Evolutionary conservation across 2,797 vertebrate species (phyloP).

Genomic region (Echeneis naucrates): DNA sequence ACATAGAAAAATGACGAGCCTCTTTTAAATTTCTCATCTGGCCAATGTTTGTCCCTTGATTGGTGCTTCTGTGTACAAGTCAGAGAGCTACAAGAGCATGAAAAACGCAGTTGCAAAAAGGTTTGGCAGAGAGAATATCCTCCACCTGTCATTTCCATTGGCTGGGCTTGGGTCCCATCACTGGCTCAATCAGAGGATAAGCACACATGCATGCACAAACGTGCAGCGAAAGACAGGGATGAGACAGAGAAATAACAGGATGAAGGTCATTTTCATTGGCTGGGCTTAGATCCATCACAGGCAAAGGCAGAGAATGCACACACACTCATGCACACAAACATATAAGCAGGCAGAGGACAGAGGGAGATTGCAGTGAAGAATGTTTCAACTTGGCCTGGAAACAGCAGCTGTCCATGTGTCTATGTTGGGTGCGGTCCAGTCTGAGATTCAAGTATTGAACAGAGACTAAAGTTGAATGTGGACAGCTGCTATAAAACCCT

Average conservation of each 20-base stretch:
- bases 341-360: conserved; percentile 2
- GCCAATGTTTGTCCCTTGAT: conserved; percentile 68
- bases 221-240: conserved; percentile 8
- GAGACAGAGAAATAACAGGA: conserved; percentile 13
- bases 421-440: conserved; percentile 23
- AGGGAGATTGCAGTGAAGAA: conserved; percentile 1
- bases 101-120: conserved; percentile 38
- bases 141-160: conserved; percentile 69
- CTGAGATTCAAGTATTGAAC: conserved; percentile 37
- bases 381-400: conserved; percentile 30
- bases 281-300: conserved; percentile 50
- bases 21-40: conserved; percentile 78
- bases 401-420: conserved; percentile 32
- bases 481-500: conserved; percentile 7
- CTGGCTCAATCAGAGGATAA: conserved; percentile 39
- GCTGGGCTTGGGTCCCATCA: conserved; percentile 60
- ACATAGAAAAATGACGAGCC: conserved; percentile 49
- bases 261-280: conserved; percentile 50
- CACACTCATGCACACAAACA: neutral
- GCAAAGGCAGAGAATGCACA: conserved; percentile 27
- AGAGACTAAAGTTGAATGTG: conserved; percentile 8
- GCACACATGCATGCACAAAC: conserved; percentile 20
- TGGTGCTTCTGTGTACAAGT: conserved; percentile 52
- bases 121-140: conserved; percentile 39
- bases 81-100: conserved; percentile 57